These are phyloP conservation scores for Hippotragus niger DNA, from an alignment of 2,113 vertebrate genomes.

Conservation along the genomic window DNA sequence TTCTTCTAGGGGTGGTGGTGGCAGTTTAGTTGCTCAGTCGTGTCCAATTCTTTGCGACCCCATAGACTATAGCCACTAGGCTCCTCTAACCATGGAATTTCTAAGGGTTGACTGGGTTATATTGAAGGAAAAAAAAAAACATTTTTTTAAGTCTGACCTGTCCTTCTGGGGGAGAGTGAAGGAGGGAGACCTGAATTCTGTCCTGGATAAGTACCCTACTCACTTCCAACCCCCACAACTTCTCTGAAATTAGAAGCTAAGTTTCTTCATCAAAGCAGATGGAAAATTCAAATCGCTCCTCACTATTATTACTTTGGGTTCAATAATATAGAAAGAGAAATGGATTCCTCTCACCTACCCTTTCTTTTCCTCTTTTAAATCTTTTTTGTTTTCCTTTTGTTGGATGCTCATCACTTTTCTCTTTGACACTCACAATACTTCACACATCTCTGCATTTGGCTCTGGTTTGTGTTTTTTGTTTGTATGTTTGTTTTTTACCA, in stretches of 20 bases:
- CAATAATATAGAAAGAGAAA: neutral
- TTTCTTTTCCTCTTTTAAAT: neutral
- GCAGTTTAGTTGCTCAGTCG: accelerated
- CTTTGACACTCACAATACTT: neutral
- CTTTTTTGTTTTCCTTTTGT: neutral
- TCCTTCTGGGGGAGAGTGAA: neutral
- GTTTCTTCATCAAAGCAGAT: neutral
- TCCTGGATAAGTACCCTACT: neutral
- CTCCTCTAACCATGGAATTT: neutral
- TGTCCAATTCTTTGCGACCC: neutral
- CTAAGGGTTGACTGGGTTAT: neutral
- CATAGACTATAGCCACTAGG: neutral
- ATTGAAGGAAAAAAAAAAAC: neutral
- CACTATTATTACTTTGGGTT: neutral
- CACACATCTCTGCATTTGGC: neutral
- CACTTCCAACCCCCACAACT: neutral
- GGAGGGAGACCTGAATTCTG: neutral
- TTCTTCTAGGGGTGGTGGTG: neutral
- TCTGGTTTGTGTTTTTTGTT: neutral
- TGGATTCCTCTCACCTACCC: neutral
- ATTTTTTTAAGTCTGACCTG: neutral
- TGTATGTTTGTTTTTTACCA: neutral
- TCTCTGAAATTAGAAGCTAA: neutral
- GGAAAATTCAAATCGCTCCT: neutral
- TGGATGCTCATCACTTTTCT: neutral